Evolutionary conservation across 2,797 vertebrate genomes (phyloP), one percentile per base, ranked within the genome.

Genomic region (Babyrousa celebensis): DNA sequence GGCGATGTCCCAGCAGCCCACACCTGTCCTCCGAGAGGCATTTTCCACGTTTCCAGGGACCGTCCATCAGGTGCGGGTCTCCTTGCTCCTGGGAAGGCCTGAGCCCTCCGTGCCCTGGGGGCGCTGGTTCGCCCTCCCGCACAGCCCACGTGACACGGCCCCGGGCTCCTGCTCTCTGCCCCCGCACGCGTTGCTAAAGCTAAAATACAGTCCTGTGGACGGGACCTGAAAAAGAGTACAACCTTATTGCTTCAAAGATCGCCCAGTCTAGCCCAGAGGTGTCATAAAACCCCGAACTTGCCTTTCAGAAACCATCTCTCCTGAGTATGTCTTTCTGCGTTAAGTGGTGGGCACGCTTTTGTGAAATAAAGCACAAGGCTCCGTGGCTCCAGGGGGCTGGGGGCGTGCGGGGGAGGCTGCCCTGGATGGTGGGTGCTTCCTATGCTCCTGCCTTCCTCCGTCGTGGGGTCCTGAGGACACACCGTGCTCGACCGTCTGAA

Each of bases 221-320:
- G 99, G 98, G 98, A 99, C 99, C 99, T 99, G 99, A 99, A 99
- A 99, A 99, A 99, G 99, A 99, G 99, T 99, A 99, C 99, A 99
- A 99, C 99, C 99, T 99, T 99, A 99, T 99, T 99, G 99, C 99
- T 99, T 99, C 99, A 98, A 99, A 99, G 99, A 99, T 99, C 98
- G 98, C 98, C 99, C 97, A 97, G 94, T 98, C 98, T 99, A 99
- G 99, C 99, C 99, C 99, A 99, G 98, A 99, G 99, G 99, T 97
- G 58, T 99, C 99, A 99, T 99, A 99, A 99, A 99, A 99, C 99
- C 99, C 99, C 99, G 99, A 99, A 99, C 99, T 99, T 99, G 98
- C 98, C 99, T 98, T 99, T 99, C 99, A 98, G 99, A 99, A 99
- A 99, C 99, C 99, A 99, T 99, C 99, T 99, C 99, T 99, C 99